phyloP scores from a whole-genome alignment of 2,888 invertebrate species.

The Megaustenia siamemsis region DNA sequence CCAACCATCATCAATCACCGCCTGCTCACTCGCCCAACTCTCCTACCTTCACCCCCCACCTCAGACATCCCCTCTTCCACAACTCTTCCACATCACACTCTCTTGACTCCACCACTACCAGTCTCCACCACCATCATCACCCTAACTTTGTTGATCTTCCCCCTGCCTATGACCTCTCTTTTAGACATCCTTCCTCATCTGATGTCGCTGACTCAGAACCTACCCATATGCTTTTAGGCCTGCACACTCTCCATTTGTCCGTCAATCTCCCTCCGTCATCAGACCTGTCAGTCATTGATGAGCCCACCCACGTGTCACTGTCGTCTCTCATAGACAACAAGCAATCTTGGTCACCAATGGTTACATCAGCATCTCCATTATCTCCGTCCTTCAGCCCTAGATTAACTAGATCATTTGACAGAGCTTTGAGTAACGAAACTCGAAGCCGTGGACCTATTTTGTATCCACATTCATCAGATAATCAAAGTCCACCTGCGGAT shows the following conservation, averaged over 20 bases:
- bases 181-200: conserved; percentile 15
- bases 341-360: conserved; percentile 44
- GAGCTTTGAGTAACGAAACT: not conserved
- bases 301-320: conserved; percentile 53
- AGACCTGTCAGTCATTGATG: conserved; percentile 24
- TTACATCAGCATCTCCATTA: conserved; percentile 37
- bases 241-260: conserved; percentile 24
- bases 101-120: not conserved
- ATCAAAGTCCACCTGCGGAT: conserved; percentile 52
- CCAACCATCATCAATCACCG: not conserved
- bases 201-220: conserved; percentile 46
- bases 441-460: not conserved
- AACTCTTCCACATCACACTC: not conserved
- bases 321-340: conserved; percentile 46
- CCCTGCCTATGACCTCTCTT: conserved; percentile 45
- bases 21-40: not conserved
- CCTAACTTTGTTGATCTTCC: conserved; percentile 40
- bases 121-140: conserved; percentile 5
- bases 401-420: not conserved
- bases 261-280: conserved; percentile 43
- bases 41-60: not conserved
- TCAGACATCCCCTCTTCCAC: conserved; percentile 11
- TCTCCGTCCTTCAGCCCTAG: conserved; percentile 9
- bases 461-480: conserved; percentile 26
- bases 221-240: conserved; percentile 51